phyloP scores from a whole-genome alignment of 2,113 vertebrate species.

The Pitta sordida region DNA sequence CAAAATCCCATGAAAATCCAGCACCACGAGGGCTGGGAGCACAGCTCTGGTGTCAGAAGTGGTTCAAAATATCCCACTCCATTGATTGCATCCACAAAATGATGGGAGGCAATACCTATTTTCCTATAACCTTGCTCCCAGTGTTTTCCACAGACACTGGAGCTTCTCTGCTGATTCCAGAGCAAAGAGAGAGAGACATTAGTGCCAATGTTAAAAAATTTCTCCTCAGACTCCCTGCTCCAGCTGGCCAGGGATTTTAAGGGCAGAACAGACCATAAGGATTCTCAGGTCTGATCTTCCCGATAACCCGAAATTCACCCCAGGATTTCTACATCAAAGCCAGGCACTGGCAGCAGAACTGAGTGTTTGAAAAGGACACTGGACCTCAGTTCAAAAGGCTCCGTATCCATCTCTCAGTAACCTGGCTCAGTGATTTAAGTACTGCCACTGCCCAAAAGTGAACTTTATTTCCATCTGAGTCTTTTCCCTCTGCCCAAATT shows the following conservation, averaged over 20 bases:
- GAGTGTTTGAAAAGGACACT: not conserved
- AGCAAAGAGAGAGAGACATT: not conserved
- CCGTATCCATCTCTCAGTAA: not conserved
- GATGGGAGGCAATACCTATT: not conserved
- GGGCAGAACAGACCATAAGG: not conserved
- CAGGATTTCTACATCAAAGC: slow-evolving; percentile 19
- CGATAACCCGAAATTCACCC: not conserved
- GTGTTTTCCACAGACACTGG: not conserved
- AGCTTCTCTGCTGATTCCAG: not conserved
- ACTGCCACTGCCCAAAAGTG: not conserved
- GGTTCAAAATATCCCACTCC: not conserved
- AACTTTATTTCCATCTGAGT: not conserved
- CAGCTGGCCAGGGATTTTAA: not conserved
- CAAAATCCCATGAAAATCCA: not conserved
- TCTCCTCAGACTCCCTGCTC: not conserved
- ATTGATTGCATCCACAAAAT: fast-evolving
- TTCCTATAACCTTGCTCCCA: not conserved
- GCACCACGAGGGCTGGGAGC: not conserved
- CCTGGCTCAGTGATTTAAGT: not conserved
- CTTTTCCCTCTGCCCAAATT: not conserved
- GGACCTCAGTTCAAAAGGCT: not conserved
- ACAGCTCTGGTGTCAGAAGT: not conserved
- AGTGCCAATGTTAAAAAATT: not conserved
- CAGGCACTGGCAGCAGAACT: not conserved
- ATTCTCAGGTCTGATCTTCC: not conserved